phyloP scores from a whole-genome alignment of 92 coral and sea anemone genomes.

The Parazoanthus darwini region DNA sequence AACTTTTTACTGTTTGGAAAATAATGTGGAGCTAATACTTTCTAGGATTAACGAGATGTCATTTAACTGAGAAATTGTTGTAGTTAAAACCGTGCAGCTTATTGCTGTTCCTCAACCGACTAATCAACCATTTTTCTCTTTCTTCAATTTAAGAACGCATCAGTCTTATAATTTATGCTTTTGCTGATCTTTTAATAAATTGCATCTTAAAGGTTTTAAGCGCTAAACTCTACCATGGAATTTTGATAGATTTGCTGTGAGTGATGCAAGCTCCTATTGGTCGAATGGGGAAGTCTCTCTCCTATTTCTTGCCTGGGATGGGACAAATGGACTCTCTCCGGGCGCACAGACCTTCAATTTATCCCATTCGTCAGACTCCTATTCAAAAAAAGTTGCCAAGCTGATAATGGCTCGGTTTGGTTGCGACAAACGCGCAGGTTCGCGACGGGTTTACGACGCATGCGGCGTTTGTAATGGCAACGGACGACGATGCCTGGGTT shows the following conservation, averaged over 20 bases:
- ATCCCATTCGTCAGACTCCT: background rate
- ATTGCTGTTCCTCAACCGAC: too few relatives aligned
- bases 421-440: background rate
- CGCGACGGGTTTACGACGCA: slow-evolving; percentile 7
- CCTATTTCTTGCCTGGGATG: slow-evolving; percentile 4
- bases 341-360: background rate
- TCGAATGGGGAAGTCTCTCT: background rate
- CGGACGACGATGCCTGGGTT: background rate
- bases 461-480: slow-evolving; percentile 4
- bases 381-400: too few relatives aligned
- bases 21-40: too few relatives aligned
- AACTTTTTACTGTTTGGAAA: too few relatives aligned
- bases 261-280: background rate
- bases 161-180: too few relatives aligned
- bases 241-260: background rate
- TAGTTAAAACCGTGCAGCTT: too few relatives aligned
- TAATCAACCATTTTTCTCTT: too few relatives aligned
- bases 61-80: too few relatives aligned
- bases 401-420: background rate
- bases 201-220: background rate
- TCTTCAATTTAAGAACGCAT: too few relatives aligned
- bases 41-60: too few relatives aligned
- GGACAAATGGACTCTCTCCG: background rate
- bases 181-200: too few relatives aligned
- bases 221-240: too few relatives aligned